These are phyloP conservation scores for Acanthornis magna DNA, from an alignment of 2,797 vertebrate genomes.

Conservation along the genomic window DNA sequence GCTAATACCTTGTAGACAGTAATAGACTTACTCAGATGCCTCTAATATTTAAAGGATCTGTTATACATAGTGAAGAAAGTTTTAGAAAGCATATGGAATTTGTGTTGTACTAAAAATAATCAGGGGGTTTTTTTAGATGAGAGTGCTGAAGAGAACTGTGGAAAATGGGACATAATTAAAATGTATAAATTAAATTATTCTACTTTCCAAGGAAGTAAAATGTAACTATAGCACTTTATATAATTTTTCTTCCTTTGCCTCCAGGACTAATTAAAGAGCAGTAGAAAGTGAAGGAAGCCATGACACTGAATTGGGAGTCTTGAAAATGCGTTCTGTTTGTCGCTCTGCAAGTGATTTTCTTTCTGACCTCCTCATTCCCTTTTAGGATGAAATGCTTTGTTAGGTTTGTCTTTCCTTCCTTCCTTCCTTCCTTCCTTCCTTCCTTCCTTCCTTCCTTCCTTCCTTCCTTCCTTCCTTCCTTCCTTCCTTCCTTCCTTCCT, in stretches of 20 bases:
- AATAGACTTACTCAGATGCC: background rate
- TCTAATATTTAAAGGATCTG: background rate
- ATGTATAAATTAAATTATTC: background rate
- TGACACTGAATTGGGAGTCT: background rate
- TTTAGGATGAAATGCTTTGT: background rate
- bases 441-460: too few relatives aligned
- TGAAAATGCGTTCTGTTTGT: background rate
- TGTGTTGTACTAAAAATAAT: background rate
- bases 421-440: background rate
- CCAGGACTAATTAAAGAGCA: background rate
- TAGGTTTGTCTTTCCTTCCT: background rate
- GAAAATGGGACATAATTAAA: background rate
- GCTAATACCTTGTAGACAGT: background rate
- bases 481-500: too few relatives aligned
- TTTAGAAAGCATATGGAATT: background rate
- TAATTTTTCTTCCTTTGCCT: background rate
- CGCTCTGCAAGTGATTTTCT: background rate
- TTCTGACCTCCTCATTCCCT: background rate
- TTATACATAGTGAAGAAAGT: background rate
- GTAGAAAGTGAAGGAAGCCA: background rate
- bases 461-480: too few relatives aligned
- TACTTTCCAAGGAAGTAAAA: background rate
- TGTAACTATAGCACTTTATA: background rate
- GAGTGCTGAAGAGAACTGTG: background rate
- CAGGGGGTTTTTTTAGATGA: fast-evolving